These are phyloP conservation scores for Blomia tropicalis DNA, from an alignment of 2,888 invertebrate genomes.

Conservation along the genomic window DNA sequence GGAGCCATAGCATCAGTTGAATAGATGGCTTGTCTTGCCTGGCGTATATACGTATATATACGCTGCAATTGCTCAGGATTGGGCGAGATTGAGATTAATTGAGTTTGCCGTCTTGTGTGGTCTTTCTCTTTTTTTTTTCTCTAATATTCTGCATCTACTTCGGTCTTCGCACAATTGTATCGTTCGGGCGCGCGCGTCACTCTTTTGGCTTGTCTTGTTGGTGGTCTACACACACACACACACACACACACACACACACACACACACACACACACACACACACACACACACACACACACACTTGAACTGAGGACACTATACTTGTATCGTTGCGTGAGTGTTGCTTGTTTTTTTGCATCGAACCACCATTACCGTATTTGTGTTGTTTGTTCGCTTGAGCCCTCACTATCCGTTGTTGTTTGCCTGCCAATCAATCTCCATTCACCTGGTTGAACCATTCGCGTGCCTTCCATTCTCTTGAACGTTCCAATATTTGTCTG, in stretches of 20 bases:
- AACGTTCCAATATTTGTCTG: too few relatives aligned
- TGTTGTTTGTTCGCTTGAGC: not conserved
- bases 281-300: too few relatives aligned
- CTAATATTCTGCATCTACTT: not conserved
- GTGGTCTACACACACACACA: too few relatives aligned
- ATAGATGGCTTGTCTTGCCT: too few relatives aligned
- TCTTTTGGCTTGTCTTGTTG: too few relatives aligned
- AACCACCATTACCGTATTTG: not conserved
- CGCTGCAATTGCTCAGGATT: not conserved
- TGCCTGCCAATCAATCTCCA: not conserved
- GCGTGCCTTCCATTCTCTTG: too few relatives aligned
- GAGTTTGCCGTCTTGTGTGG: constrained; percentile 14
- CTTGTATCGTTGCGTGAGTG: not conserved
- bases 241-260: too few relatives aligned
- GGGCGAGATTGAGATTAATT: constrained; percentile 15
- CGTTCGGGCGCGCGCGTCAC: too few relatives aligned
- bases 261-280: too few relatives aligned
- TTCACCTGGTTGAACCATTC: not conserved
- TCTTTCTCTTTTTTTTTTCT: not conserved
- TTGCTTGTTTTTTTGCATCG: not conserved
- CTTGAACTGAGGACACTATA: too few relatives aligned
- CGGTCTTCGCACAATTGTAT: not conserved
- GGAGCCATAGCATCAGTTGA: too few relatives aligned
- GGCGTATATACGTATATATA: too few relatives aligned
- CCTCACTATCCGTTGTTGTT: not conserved